Percentiles rank a stretch among this genome's conserved stretches.
Evolutionary conservation across 2,888 invertebrate species (phyloP).

Genomic region (Diloba caeruleocephala): DNA sequence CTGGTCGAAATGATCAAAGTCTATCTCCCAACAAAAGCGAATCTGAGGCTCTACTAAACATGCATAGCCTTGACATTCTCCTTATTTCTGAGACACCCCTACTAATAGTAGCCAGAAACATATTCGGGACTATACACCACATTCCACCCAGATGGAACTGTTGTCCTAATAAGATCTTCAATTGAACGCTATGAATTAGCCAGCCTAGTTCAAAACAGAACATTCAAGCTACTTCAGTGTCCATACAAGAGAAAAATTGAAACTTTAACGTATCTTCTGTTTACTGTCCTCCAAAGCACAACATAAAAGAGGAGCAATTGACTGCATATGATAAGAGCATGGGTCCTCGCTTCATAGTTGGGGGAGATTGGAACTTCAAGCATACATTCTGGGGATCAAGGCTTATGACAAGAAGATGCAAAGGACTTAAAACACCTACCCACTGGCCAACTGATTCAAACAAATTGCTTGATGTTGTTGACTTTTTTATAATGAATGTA

Average conservation of each 20-base stretch:
- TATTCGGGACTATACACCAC: constrained; percentile 5
- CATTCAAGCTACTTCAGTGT: constrained; percentile 35
- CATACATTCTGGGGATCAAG: too few species aligned
- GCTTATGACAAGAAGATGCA: constrained; percentile 31
- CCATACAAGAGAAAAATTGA: constrained; percentile 18
- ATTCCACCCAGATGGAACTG: constrained; percentile 38
- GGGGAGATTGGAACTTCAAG: constrained; percentile 48
- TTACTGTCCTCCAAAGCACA: constrained; percentile 45
- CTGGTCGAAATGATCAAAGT: too few species aligned
- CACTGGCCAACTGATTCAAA: constrained; percentile 32
- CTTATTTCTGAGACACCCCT: constrained; percentile 32
- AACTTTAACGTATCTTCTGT: constrained; percentile 22
- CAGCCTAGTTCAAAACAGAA: constrained; percentile 6
- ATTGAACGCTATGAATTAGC: constrained; percentile 30
- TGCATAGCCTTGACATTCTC: constrained; percentile 25
- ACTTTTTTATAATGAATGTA: constrained; percentile 45
- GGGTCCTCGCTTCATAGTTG: constrained; percentile 18
- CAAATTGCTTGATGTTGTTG: constrained; percentile 38
- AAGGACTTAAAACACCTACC: constrained; percentile 37
- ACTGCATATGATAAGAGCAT: constrained; percentile 6
- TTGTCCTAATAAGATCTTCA: constrained; percentile 13
- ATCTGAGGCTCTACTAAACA: neutral
- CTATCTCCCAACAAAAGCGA: constrained; percentile 26
- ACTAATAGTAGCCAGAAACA: neutral
- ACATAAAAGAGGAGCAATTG: constrained; percentile 7